phyloP scores from a whole-genome alignment of 2,888 invertebrate species.

The Hetaerina titia region DNA sequence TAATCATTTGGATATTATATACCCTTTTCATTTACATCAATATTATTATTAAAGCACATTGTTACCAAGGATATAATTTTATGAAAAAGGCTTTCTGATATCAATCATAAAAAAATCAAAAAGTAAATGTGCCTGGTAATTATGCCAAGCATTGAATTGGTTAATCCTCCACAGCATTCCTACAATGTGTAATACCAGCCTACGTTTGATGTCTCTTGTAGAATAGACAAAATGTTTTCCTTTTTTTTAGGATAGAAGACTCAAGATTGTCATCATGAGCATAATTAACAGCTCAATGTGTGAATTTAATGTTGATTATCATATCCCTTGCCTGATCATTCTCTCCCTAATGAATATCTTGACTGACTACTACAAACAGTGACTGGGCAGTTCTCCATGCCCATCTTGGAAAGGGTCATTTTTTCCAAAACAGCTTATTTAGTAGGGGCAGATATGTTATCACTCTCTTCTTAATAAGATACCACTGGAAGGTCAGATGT shows the following conservation, averaged over 20 bases:
- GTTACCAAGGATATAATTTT: slow-evolving; percentile 1
- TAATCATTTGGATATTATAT: not conserved
- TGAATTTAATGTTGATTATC: slow-evolving; percentile 62
- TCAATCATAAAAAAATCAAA: not conserved
- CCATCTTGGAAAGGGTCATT: not conserved
- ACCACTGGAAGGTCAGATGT: slow-evolving; percentile 25
- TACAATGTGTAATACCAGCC: slow-evolving; percentile 55
- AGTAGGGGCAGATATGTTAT: not conserved
- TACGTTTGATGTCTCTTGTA: slow-evolving; percentile 56
- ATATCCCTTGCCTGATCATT: slow-evolving; percentile 52
- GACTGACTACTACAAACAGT: not conserved
- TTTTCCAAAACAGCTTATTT: slow-evolving; percentile 32
- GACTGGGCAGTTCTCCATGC: not conserved
- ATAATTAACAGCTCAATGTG: slow-evolving; percentile 47
- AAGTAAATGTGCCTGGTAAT: slow-evolving; percentile 15
- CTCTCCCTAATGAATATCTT: slow-evolving; percentile 53
- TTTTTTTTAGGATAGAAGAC: slow-evolving; percentile 41
- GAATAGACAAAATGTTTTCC: slow-evolving; percentile 51
- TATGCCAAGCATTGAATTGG: slow-evolving; percentile 44
- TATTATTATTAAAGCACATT: not conserved
- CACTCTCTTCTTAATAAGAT: slow-evolving; percentile 30
- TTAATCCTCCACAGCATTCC: slow-evolving; percentile 64
- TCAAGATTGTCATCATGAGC: slow-evolving; percentile 62
- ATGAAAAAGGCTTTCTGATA: not conserved
- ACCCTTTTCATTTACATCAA: not conserved